Evolutionary conservation across 1,140 invertebrate species (phyloP).

Genomic region (Lysiphlebus fabarum): DNA sequence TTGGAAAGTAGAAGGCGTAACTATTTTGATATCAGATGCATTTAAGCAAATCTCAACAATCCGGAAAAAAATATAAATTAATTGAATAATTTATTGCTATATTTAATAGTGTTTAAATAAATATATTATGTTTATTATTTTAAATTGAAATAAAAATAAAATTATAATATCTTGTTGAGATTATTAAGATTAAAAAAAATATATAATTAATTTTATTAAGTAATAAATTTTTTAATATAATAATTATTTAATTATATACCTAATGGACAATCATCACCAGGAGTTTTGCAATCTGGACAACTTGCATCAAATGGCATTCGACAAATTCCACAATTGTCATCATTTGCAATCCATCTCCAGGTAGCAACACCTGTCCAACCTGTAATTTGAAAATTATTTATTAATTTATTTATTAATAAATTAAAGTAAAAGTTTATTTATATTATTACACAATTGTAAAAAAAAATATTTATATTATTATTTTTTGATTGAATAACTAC

Average conservation of each 20-base stretch:
- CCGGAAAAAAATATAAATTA: too few species aligned
- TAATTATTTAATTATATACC: slow-evolving; percentile 48
- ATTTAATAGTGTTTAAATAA: too few species aligned
- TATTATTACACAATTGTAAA: not conserved
- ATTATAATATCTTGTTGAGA: too few species aligned
- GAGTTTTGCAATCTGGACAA: slow-evolving; percentile 97
- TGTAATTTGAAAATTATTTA: slow-evolving; percentile 37
- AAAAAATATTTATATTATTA: not conserved
- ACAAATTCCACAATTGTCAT: slow-evolving; percentile 99
- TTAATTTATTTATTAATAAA: slow-evolving; percentile 3
- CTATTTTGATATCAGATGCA: too few species aligned
- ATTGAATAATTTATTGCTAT: too few species aligned
- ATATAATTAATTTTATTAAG: too few species aligned
- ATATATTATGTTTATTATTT: too few species aligned
- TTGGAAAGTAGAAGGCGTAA: too few species aligned
- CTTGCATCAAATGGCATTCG: slow-evolving; percentile 98
- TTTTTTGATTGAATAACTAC: not conserved
- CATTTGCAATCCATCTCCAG: slow-evolving; percentile 98
- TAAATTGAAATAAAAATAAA: too few species aligned
- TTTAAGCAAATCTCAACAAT: too few species aligned
- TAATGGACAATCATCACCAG: slow-evolving; percentile 96
- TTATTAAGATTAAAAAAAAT: too few species aligned
- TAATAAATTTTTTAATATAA: too few species aligned
- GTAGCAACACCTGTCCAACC: slow-evolving; percentile 93
- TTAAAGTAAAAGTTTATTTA: not conserved